Percentiles rank a stretch among this genome's conserved stretches.
Evolutionary conservation across 2,888 invertebrate genomes (phyloP).

Genomic region (Seira ritae): DNA sequence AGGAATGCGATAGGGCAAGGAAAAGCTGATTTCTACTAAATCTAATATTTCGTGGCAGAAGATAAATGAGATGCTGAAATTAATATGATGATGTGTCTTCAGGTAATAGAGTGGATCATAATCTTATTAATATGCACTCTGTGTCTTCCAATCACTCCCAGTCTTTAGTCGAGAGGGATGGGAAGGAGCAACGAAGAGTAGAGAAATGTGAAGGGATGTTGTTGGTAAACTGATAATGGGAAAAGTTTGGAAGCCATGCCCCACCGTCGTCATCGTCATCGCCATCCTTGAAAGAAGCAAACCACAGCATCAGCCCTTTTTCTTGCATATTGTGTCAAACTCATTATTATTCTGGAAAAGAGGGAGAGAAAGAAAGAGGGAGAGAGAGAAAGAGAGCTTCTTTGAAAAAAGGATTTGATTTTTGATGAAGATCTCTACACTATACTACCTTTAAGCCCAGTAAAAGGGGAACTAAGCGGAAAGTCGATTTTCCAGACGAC

Average conservation of each 20-base stretch:
- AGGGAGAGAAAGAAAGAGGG: neutral
- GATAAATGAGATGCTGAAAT: constrained; percentile 1
- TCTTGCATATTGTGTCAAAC: neutral
- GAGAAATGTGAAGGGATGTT: neutral
- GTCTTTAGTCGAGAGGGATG: neutral
- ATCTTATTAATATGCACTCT: neutral
- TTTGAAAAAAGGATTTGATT: neutral
- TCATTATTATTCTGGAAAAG: neutral
- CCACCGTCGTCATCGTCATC: neutral
- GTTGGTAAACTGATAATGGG: neutral
- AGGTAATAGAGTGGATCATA: neutral
- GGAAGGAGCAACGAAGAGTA: neutral
- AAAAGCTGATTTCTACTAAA: neutral
- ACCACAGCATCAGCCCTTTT: neutral
- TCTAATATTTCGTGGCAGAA: neutral
- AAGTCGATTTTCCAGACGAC: neutral
- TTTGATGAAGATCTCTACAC: neutral
- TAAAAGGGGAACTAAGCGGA: neutral
- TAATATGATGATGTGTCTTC: neutral
- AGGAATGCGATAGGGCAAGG: neutral
- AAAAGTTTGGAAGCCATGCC: constrained; percentile 3
- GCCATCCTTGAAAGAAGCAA: neutral
- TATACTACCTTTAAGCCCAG: neutral
- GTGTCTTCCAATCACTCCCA: neutral
- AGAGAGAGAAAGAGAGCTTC: neutral